phyloP scores from a whole-genome alignment of 1,140 invertebrate genomes.

The Myzus persicae region DNA sequence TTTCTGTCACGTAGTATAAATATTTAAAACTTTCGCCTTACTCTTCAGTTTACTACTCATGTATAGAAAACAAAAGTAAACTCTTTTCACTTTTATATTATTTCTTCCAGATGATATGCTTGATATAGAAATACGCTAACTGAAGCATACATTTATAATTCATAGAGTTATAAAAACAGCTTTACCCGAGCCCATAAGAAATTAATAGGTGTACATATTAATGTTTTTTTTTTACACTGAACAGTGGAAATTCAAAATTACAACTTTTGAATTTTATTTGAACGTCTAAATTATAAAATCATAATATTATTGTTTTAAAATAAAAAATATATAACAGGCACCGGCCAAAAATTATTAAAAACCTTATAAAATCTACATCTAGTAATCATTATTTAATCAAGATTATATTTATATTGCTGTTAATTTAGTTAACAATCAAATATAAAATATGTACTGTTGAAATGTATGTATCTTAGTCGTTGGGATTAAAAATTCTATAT shows the following conservation, averaged over 20 bases:
- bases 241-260: neutral
- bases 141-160: constrained; percentile 31
- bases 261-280: neutral
- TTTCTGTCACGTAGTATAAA: neutral
- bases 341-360: no score
- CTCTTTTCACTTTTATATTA: constrained; percentile 42
- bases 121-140: neutral
- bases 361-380: no score
- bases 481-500: neutral
- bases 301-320: neutral
- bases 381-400: no score
- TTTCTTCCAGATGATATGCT: neutral
- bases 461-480: neutral
- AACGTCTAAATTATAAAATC: neutral
- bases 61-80: constrained; percentile 34
- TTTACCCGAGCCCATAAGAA: neutral
- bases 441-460: neutral
- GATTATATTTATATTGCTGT: neutral
- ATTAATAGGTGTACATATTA: constrained; percentile 14
- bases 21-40: constrained; percentile 37
- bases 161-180: neutral
- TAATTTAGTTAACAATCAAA: neutral
- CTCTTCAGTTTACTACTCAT: constrained; percentile 4
- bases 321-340: neutral
- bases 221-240: neutral